These are phyloP conservation scores for Acanthosepion esculentum DNA, from an alignment of 2,888 invertebrate genomes.

Conservation along the genomic window DNA sequence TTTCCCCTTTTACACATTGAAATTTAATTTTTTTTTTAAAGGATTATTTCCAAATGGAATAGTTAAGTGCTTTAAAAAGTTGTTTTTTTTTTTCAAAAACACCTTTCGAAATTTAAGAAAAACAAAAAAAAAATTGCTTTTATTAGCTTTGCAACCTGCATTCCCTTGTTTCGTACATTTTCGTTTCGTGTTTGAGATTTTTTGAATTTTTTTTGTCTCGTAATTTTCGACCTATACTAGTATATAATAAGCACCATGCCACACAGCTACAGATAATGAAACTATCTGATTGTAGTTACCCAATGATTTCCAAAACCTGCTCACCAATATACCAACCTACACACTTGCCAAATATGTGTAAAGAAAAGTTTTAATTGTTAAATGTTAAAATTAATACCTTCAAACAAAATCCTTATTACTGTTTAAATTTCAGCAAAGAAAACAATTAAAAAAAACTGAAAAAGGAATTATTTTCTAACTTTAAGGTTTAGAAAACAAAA, in stretches of 20 bases:
- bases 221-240: background rate
- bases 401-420: background rate
- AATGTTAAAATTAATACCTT: background rate
- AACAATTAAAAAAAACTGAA: background rate
- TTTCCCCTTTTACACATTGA: background rate
- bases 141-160: background rate
- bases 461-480: background rate
- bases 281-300: background rate
- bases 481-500: slow-evolving; percentile 33
- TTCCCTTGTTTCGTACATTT: background rate
- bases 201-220: background rate
- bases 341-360: background rate
- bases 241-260: background rate
- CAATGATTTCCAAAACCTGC: background rate
- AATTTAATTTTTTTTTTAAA: background rate
- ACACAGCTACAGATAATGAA: background rate
- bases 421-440: background rate
- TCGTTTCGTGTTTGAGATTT: background rate
- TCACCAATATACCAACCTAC: background rate
- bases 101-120: background rate
- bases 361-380: background rate
- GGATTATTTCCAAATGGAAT: background rate
- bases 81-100: background rate
- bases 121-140: background rate
- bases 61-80: background rate